A percentile compares a stretch with the other conserved stretches of the same genome.
Evolutionary conservation across 2,888 invertebrate genomes (phyloP).

Genomic region (Dioctria linearis): DNA sequence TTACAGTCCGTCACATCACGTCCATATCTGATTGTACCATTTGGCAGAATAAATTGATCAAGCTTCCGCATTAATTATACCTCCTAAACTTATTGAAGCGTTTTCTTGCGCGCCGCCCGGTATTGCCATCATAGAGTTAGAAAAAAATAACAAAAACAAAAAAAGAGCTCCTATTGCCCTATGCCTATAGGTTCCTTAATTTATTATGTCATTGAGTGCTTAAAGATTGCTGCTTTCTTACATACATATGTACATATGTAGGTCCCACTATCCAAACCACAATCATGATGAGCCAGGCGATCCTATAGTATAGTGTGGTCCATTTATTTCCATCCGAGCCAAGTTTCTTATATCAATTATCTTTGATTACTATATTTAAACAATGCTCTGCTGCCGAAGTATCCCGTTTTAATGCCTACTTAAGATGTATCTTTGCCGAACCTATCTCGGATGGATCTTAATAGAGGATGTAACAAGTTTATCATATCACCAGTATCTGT

Average conservation of each 20-base stretch:
- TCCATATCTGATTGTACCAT: constrained; percentile 41
- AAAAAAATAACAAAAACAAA: background rate
- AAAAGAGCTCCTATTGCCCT: constrained; percentile 20
- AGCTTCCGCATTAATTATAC: constrained; percentile 26
- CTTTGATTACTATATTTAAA: constrained; percentile 45
- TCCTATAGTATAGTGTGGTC: background rate
- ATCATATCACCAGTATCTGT: constrained; percentile 42
- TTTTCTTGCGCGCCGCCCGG: background rate
- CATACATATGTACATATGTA: background rate
- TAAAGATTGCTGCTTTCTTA: constrained; percentile 41
- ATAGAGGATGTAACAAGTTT: constrained; percentile 42
- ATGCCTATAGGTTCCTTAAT: constrained; percentile 28
- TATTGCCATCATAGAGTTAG: background rate
- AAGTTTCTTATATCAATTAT: constrained; percentile 34
- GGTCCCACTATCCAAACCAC: background rate
- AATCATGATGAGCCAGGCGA: background rate
- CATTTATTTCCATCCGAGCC: background rate
- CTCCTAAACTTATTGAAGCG: background rate
- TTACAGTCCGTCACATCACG: constrained; percentile 14
- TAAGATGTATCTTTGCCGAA: constrained; percentile 33
- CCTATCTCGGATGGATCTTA: constrained; percentile 38
- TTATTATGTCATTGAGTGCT: constrained; percentile 46
- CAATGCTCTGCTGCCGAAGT: constrained; percentile 36
- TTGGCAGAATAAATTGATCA: constrained; percentile 27
- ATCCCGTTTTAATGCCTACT: constrained; percentile 46